A percentile compares a stretch with the other conserved stretches of the same genome.
Evolutionary conservation across 2,113 vertebrate genomes (phyloP).

Genomic region (Athene cunicularia): DNA sequence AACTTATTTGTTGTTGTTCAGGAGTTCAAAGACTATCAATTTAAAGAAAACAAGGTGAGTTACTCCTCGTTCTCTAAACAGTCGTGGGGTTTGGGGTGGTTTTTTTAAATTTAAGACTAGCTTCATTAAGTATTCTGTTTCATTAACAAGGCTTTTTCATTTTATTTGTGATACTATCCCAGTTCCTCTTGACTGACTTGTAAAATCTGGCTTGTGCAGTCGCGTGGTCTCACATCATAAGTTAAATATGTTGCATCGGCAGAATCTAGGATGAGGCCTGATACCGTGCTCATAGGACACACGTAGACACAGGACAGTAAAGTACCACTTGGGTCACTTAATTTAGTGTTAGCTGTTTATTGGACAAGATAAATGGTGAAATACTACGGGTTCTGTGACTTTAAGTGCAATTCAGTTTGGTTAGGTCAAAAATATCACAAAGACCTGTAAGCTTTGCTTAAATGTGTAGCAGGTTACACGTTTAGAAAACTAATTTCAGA

Average conservation of each 20-base stretch:
- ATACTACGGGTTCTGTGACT: background rate
- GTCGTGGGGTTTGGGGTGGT: background rate
- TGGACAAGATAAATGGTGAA: background rate
- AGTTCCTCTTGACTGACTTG: background rate
- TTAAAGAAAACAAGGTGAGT: conserved; percentile 91
- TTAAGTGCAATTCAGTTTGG: background rate
- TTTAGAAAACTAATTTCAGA: background rate
- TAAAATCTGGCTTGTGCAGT: background rate
- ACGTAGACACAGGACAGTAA: fast-evolving
- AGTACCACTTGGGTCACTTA: background rate
- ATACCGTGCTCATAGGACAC: background rate
- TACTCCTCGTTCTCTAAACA: fast-evolving
- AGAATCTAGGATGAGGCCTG: background rate
- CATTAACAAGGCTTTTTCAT: too few relatives aligned
- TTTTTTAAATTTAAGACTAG: background rate
- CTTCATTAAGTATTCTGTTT: background rate
- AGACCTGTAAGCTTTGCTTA: background rate
- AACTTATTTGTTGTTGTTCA: conserved; percentile 95
- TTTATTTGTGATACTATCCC: background rate
- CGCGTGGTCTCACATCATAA: fast-evolving
- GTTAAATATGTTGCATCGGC: background rate
- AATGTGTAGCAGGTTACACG: too few relatives aligned
- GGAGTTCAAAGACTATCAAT: conserved; percentile 87
- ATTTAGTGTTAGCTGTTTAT: background rate
- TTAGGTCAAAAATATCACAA: background rate